These are phyloP conservation scores for Eubasilissa splendida DNA, from an alignment of 2,888 invertebrate genomes.

Conservation along the genomic window DNA sequence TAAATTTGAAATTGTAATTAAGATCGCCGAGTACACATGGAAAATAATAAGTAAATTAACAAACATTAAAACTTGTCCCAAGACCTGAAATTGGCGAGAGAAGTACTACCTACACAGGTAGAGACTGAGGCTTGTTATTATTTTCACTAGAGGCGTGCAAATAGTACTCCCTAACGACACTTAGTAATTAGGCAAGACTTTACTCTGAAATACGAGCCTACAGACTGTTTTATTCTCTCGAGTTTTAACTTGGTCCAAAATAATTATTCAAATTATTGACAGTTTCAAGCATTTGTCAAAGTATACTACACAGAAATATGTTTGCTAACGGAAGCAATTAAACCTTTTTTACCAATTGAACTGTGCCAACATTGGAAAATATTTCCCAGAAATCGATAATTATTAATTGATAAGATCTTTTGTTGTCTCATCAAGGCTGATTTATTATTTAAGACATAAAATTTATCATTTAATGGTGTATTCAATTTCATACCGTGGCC, in stretches of 20 bases:
- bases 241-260: background rate
- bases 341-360: background rate
- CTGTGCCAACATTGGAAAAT: no score
- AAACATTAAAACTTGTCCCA: constrained; percentile 16
- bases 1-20: background rate
- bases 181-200: constrained; percentile 21
- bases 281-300: background rate
- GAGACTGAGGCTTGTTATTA: constrained; percentile 25
- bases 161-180: constrained; percentile 27
- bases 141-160: constrained; percentile 27
- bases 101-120: constrained; percentile 6
- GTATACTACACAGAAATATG: background rate
- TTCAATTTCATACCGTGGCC: no score
- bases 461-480: no score
- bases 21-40: background rate
- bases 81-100: constrained; percentile 16
- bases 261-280: constrained; percentile 8
- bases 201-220: constrained; percentile 4
- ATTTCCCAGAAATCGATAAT: no score
- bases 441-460: no score
- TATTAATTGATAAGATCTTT: no score
- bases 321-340: background rate
- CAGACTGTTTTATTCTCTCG: background rate
- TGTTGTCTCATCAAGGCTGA: no score
- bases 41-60: constrained; percentile 19